Conservation (phyloP, 2,113 vertebrate genomes). For the Grammatotria lemairii region DNA sequence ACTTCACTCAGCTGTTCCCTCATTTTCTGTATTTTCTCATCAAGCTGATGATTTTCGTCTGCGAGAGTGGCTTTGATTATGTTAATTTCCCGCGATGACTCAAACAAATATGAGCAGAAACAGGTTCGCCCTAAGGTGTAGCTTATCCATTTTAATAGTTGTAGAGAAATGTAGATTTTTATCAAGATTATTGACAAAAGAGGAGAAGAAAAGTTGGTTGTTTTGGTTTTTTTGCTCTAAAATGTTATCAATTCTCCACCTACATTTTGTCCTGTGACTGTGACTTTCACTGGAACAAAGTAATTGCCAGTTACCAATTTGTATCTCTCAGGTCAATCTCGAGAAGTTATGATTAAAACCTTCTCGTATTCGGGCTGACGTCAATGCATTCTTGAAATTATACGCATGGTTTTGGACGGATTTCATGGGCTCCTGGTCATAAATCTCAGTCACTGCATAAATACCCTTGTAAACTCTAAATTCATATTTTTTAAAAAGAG, state of each 20-base stretch:
- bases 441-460: conserved; percentile 32
- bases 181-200: not conserved
- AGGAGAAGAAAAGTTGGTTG: not conserved
- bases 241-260: not conserved
- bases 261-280: not conserved
- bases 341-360: conserved; percentile 34
- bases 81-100: conserved; percentile 29
- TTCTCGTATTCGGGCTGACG: conserved; percentile 24
- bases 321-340: conserved; percentile 5
- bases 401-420: conserved; percentile 41
- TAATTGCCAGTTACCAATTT: not conserved
- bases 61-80: conserved; percentile 32
- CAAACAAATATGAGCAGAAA: conserved; percentile 19
- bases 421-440: conserved; percentile 26
- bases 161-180: not conserved
- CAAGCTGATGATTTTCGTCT: not conserved
- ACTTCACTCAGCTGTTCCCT: conserved; percentile 19
- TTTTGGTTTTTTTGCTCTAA: not conserved
- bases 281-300: not conserved
- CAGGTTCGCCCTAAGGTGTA: not conserved
- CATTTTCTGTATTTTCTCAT: conserved; percentile 11
- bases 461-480: conserved; percentile 16
- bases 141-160: not conserved
- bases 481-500: not conserved
- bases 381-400: conserved; percentile 51